phyloP scores from a whole-genome alignment of 2,113 vertebrate species.

The Platycercus adscitus region DNA sequence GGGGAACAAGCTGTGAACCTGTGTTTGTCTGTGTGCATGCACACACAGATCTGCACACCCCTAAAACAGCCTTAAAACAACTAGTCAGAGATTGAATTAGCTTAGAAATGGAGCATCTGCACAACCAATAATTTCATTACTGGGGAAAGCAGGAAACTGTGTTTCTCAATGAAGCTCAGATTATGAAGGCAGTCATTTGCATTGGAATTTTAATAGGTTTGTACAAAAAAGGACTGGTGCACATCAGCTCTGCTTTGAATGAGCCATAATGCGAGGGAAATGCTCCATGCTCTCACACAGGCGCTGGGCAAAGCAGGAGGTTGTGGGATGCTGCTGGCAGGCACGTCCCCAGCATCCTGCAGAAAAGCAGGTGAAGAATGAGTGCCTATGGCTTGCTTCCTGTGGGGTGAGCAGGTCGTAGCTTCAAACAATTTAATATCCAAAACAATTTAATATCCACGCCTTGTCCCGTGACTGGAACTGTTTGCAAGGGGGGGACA shows the following conservation, averaged over 20 bases:
- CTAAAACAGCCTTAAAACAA: not conserved
- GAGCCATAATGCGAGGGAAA: not conserved
- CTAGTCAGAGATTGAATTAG: conserved; percentile 41
- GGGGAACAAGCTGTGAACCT: conserved; percentile 5
- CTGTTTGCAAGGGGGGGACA: not conserved
- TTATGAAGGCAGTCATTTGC: conserved; percentile 68
- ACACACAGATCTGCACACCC: not conserved
- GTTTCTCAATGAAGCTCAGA: conserved; percentile 69
- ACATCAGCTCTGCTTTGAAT: conserved; percentile 38
- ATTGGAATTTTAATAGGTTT: conserved; percentile 68
- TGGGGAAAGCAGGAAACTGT: conserved; percentile 63
- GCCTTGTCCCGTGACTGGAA: not conserved
- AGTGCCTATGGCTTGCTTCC: rapidly evolving
- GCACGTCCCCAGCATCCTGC: not conserved
- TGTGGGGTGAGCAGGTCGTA: not conserved
- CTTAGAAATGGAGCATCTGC: conserved; percentile 67
- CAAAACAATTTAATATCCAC: not conserved
- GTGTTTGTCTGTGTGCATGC: not conserved
- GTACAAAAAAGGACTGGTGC: conserved; percentile 50
- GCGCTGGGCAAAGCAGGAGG: not conserved
- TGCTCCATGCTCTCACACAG: not conserved
- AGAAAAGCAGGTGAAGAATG: not conserved
- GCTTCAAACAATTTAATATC: not conserved
- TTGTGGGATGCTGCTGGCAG: not conserved
- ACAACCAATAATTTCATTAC: conserved; percentile 65